A percentile compares a stretch with the other conserved stretches of the same genome.
These are phyloP conservation scores for Nesoenas mayeri DNA, from an alignment of 2,113 vertebrate genomes.

Conservation along the genomic window DNA sequence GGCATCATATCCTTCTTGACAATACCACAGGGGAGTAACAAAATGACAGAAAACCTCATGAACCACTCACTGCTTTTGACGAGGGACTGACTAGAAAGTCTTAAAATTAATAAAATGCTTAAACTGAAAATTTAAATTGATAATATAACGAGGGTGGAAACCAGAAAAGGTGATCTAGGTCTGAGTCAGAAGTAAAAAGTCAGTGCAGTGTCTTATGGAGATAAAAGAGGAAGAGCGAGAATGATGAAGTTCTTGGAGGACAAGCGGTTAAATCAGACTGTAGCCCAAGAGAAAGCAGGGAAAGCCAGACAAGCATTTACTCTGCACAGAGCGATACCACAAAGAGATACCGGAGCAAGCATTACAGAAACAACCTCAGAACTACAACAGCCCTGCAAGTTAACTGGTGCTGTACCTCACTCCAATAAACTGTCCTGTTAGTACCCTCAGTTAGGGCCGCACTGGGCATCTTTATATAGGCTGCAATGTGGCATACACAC, in stretches of 20 bases:
- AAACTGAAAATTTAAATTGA: neutral
- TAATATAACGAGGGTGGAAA: neutral
- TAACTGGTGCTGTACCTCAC: neutral
- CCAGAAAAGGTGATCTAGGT: neutral
- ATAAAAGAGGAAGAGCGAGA: neutral
- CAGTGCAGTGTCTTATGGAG: neutral
- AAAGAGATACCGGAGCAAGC: neutral
- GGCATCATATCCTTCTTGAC: neutral
- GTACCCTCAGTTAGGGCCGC: neutral
- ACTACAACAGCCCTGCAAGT: neutral
- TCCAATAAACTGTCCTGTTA: neutral
- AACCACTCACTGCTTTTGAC: neutral
- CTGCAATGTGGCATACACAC: neutral
- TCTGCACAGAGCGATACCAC: neutral
- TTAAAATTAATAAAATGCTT: neutral
- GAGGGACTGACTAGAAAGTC: neutral
- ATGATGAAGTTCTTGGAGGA: neutral
- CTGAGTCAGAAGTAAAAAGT: neutral
- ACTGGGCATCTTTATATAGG: neutral
- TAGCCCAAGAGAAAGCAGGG: neutral
- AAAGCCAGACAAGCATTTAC: neutral
- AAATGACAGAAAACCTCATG: neutral
- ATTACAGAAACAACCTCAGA: neutral
- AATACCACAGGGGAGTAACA: neutral
- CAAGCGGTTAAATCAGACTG: neutral